Base-by-base conservation (phyloP, 2,888 invertebrate species). In the Germaria angustata region DNA sequence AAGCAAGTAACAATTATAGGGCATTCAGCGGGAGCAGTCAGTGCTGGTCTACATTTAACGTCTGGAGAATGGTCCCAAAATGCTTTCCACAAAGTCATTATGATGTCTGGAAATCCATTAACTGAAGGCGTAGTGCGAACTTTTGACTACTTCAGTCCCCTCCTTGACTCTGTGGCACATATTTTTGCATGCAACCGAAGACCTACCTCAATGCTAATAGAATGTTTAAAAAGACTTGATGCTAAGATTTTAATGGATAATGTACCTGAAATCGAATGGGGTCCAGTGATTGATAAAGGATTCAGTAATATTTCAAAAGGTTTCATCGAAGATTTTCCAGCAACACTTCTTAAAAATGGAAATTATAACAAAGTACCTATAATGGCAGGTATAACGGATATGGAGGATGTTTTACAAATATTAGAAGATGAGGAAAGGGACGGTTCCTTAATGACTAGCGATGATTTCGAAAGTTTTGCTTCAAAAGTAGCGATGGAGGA, bases 81-180 rank as follows among this genome's bases (percentile, higher is more conserved):
- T 24, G 88, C 87, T 9, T 96, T 96, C 86, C 90, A 95, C 81
- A 93, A 95, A 89, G 95, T 95, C 0, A 95, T 96, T 65, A 93
- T 94, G 13, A 96, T 96, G 96, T 96, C 96, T 84, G 96, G 96
- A 0, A 95, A 94, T 87, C 93, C 95, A 0, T 90, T 95, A 5
- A 92, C 93, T 32, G 92, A 94, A 36, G 92, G 92, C 2, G 93
- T 94, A 1, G 93, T 96, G 0, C 93, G 94, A 78, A 92, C 93
- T 65, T 94, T 95, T 0, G 92, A 93, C 83, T 93, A 93, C 84
- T 95, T 94, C 88, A 88, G 93, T 11, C 89, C 92, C 0, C 92
- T 94, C 0, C 92, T 96, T 2, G 94, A 95, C 84, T 92, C 92
- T 85, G 92, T 96, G 3, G 93, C 94, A 0, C 93, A 91, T 51